Evolutionary conservation across 1,140 invertebrate genomes (phyloP).

Genomic region (Neodiprion pinetum): DNA sequence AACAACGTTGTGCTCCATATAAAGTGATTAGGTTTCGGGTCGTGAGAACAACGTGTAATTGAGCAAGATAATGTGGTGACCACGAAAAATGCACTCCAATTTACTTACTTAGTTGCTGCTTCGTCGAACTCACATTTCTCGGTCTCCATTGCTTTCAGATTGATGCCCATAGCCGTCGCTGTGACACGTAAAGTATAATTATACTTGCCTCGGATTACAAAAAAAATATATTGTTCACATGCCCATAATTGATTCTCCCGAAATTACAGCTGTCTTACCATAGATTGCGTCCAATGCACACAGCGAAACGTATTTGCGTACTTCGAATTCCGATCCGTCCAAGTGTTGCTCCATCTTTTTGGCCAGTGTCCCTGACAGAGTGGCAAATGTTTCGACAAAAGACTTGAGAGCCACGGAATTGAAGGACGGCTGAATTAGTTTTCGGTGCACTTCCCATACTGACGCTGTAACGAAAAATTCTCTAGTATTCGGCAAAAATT

Average conservation of each 20-base stretch:
- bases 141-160: constrained; percentile 20
- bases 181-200: constrained; percentile 1
- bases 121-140: constrained; percentile 3
- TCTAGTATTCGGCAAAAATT: too few relatives aligned
- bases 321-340: too few relatives aligned
- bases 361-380: constrained; percentile 19
- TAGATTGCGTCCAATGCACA: too few relatives aligned
- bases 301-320: too few relatives aligned
- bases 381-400: constrained; percentile 28
- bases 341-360: neutral
- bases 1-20: too few relatives aligned
- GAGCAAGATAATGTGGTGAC: too few relatives aligned
- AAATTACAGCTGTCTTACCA: too few relatives aligned
- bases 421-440: constrained; percentile 29
- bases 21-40: too few relatives aligned
- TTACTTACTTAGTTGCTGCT: neutral
- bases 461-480: too few relatives aligned
- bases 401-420: constrained; percentile 29
- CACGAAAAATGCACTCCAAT: neutral
- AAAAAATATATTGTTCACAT: neutral
- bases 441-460: constrained; percentile 30
- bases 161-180: constrained; percentile 29
- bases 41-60: too few relatives aligned
- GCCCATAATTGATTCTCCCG: too few relatives aligned
- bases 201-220: neutral